Evolutionary conservation across 1,140 invertebrate genomes (phyloP).

Genomic region (Oncopodura yosiiana): DNA sequence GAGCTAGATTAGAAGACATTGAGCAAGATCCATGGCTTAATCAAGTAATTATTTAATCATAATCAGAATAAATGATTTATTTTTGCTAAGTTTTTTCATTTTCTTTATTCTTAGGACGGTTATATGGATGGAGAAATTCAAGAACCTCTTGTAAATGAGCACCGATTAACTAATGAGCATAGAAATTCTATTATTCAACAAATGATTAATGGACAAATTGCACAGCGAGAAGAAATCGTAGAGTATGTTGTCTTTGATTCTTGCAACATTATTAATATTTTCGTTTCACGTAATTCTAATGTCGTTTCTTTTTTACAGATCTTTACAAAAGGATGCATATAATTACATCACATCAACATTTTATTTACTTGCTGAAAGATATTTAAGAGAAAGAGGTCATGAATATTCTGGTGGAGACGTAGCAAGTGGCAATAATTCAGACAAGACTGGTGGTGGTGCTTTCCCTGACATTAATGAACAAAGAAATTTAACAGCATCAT

Average conservation of each 20-base stretch:
- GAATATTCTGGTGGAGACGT: not conserved
- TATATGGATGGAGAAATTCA: slow-evolving; percentile 1
- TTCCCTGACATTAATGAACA: no score
- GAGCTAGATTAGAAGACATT: slow-evolving; percentile 80
- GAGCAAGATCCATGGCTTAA: slow-evolving; percentile 69
- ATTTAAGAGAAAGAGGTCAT: slow-evolving; percentile 20
- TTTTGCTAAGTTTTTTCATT: not conserved
- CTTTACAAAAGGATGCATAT: slow-evolving; percentile 90
- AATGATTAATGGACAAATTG: slow-evolving; percentile 59
- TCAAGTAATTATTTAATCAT: slow-evolving; percentile 1
- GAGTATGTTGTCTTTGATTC: slow-evolving; percentile 54
- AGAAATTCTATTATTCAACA: slow-evolving; percentile 26
- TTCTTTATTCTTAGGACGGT: slow-evolving; percentile 8
- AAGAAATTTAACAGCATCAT: slow-evolving; percentile 16
- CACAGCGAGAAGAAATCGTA: slow-evolving; percentile 82
- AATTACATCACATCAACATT: slow-evolving; percentile 98
- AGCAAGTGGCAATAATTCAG: no score
- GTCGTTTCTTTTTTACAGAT: slow-evolving; percentile 47
- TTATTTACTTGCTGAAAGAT: slow-evolving; percentile 78
- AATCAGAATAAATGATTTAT: not conserved
- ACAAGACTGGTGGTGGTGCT: no score
- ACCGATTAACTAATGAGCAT: slow-evolving; percentile 25
- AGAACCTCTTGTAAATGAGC: slow-evolving; percentile 15
- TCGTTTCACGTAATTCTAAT: slow-evolving; percentile 12
- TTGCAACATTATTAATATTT: not conserved